Conservation (phyloP, 1,140 invertebrate species). For the Drosophila bipectinata region DNA sequence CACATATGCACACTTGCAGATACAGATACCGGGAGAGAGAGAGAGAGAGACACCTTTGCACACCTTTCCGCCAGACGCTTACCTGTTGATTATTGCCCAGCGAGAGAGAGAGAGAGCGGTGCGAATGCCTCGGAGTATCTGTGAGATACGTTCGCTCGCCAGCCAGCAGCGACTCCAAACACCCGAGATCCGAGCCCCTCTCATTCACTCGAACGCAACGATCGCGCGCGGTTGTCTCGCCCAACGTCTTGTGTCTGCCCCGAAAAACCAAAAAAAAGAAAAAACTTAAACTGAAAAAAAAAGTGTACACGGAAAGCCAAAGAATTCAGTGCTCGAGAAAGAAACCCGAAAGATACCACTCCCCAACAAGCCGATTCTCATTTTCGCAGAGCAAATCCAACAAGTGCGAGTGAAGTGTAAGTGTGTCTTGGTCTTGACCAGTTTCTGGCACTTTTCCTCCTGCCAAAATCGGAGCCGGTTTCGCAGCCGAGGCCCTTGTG, state of each 20-base stretch:
- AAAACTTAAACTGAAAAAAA: neutral
- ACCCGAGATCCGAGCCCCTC: slow-evolving; percentile 9
- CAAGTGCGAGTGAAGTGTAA: slow-evolving; percentile 47
- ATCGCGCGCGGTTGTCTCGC: slow-evolving; percentile 66
- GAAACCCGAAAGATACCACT: slow-evolving; percentile 3
- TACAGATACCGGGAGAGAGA: slow-evolving; percentile 3
- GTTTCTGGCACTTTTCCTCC: slow-evolving; percentile 19
- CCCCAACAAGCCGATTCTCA: slow-evolving; percentile 11
- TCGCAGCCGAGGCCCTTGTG: slow-evolving; percentile 30
- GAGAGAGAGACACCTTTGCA: slow-evolving; percentile 28
- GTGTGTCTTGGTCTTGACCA: slow-evolving; percentile 42
- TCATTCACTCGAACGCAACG: slow-evolving; percentile 70
- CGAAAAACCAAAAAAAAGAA: slow-evolving; percentile 2
- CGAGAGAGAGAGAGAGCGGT: slow-evolving; percentile 1
- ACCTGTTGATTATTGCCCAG: slow-evolving; percentile 62
- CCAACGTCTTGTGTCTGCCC: neutral
- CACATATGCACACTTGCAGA: slow-evolving; percentile 8
- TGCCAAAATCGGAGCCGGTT: slow-evolving; percentile 38
- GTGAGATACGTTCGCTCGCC: slow-evolving; percentile 19
- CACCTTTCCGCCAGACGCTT: slow-evolving; percentile 57
- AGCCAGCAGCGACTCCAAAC: slow-evolving; percentile 33
- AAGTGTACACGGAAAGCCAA: slow-evolving; percentile 9
- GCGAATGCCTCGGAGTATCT: slow-evolving; percentile 27
- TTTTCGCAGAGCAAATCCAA: slow-evolving; percentile 26
- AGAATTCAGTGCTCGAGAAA: slow-evolving; percentile 5